Conservation (phyloP, 2,888 invertebrate species). For the Zygogramma bicolorata region DNA sequence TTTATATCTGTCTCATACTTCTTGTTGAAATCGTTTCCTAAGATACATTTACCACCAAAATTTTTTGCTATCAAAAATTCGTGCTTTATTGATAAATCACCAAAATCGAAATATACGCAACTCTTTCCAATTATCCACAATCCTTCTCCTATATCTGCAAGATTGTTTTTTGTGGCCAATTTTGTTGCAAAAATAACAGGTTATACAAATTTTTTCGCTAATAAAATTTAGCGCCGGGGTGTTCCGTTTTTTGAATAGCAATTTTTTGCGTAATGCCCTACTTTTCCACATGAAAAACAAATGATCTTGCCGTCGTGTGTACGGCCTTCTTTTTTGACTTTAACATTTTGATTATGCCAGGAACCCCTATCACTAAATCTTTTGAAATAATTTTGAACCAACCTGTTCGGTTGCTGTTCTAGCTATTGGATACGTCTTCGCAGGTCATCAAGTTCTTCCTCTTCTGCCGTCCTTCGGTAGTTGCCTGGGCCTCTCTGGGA, state of each 20-base stretch:
- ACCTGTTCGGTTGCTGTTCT: not conserved
- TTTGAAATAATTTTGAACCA: not conserved
- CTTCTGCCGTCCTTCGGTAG: not conserved
- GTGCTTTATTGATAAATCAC: not conserved
- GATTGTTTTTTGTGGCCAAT: too few relatives aligned
- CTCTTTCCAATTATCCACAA: not conserved
- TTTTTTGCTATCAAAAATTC: not conserved
- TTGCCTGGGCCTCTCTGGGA: not conserved
- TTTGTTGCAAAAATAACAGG: too few relatives aligned
- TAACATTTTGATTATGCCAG: not conserved
- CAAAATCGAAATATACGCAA: not conserved
- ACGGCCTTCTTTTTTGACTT: not conserved
- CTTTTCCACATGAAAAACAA: not conserved
- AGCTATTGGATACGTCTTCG: not conserved
- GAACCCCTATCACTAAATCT: not conserved
- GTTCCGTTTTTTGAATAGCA: slow-evolving; percentile 9
- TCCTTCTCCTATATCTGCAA: too few relatives aligned
- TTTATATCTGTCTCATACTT: slow-evolving; percentile 2
- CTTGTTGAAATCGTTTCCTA: slow-evolving; percentile 9
- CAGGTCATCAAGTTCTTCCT: not conserved
- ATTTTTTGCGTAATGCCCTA: not conserved
- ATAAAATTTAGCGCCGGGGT: not conserved
- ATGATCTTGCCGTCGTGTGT: not conserved
- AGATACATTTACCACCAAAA: not conserved
- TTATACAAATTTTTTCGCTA: not conserved